These are phyloP conservation scores for Teleiodes luculella DNA, from an alignment of 2,888 invertebrate species.

Conservation along the genomic window DNA sequence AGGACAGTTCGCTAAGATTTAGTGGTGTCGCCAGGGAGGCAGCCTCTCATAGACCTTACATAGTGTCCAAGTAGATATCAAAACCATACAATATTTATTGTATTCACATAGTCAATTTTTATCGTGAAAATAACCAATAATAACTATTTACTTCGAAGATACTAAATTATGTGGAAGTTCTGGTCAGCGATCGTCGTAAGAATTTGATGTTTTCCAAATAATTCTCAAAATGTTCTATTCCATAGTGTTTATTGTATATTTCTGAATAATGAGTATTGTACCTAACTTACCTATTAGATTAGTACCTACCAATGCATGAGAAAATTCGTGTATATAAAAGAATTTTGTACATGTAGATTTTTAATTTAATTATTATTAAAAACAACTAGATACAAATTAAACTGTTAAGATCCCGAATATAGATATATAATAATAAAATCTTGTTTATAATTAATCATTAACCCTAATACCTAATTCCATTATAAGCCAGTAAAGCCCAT, in stretches of 20 bases:
- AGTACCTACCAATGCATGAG: conserved; percentile 61
- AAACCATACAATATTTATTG: conserved; percentile 17
- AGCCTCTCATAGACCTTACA: conserved; percentile 4
- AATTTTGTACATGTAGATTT: conserved; percentile 75
- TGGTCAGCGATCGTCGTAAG: conserved; percentile 35
- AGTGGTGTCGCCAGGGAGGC: neutral
- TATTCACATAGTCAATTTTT: conserved; percentile 48
- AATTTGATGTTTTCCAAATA: conserved; percentile 38
- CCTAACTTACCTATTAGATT: conserved; percentile 56
- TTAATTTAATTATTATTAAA: conserved; percentile 66
- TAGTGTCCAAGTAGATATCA: conserved; percentile 6
- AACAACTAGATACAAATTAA: conserved; percentile 66
- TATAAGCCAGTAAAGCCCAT: too few species aligned
- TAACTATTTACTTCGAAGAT: neutral
- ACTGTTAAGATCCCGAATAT: conserved; percentile 73
- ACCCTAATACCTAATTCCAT: too few species aligned
- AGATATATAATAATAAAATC: conserved; percentile 54
- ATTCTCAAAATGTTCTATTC: conserved; percentile 46
- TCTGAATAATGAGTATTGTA: conserved; percentile 46
- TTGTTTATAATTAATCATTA: conserved; percentile 29
- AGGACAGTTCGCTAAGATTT: conserved; percentile 1
- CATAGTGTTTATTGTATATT: conserved; percentile 60
- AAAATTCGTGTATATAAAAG: conserved; percentile 71
- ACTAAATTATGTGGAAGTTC: neutral
- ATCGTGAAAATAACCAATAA: conserved; percentile 40